phyloP scores from a whole-genome alignment of 1,140 invertebrate genomes.

The Dufourea novaeangliae region DNA sequence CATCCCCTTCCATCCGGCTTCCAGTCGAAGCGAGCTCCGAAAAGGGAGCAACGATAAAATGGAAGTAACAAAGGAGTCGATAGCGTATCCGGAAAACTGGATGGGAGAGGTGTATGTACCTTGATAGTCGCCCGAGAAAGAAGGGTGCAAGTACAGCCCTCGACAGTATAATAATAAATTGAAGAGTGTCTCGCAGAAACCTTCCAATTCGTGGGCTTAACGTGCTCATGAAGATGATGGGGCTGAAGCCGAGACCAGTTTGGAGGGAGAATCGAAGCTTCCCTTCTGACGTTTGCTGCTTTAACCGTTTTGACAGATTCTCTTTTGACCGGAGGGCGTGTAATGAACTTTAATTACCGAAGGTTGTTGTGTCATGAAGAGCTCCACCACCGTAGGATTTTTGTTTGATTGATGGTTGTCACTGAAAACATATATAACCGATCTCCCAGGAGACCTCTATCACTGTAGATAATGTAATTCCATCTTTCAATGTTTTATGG shows the following conservation, averaged over 20 bases:
- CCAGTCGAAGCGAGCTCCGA: background rate
- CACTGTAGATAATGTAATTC: too few species aligned
- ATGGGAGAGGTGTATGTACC: background rate
- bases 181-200: slow-evolving; percentile 50
- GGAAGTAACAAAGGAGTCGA: slow-evolving; percentile 30
- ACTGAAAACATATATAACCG: background rate
- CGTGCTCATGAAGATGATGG: slow-evolving; percentile 22
- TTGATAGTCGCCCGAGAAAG: background rate
- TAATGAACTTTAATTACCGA: slow-evolving; percentile 35
- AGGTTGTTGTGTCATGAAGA: background rate
- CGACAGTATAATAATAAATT: slow-evolving; percentile 46
- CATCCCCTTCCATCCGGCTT: slow-evolving; percentile 15
- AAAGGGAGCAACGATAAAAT: slow-evolving; percentile 31
- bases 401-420: background rate
- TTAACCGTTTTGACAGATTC: slow-evolving; percentile 42
- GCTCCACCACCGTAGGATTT: background rate
- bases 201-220: slow-evolving; percentile 37
- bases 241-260: background rate
- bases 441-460: too few species aligned
- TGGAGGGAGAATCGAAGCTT: slow-evolving; percentile 30
- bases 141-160: slow-evolving; percentile 18
- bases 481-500: too few species aligned
- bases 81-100: slow-evolving; percentile 17
- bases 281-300: slow-evolving; percentile 37
- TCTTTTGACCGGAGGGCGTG: background rate